These are phyloP conservation scores for Merluccius polli DNA, from an alignment of 2,797 vertebrate genomes.

Conservation along the genomic window DNA sequence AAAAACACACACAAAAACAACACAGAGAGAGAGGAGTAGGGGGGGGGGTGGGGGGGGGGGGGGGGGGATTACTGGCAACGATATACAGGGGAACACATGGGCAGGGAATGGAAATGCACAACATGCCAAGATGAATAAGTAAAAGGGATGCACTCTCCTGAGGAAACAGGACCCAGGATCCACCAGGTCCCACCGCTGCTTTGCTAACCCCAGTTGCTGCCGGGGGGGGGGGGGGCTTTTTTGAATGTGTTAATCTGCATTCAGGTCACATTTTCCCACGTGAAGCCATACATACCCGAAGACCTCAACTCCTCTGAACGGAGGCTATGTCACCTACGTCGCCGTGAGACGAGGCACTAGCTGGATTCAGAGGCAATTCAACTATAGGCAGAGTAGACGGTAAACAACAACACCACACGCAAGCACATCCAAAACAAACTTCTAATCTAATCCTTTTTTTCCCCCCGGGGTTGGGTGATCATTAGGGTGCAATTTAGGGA, in stretches of 20 bases:
- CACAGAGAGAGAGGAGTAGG: too few species aligned
- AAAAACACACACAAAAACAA: background rate
- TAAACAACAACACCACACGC: background rate
- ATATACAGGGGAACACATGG: too few species aligned
- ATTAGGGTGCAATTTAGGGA: background rate
- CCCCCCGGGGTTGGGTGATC: background rate
- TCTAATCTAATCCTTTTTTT: background rate
- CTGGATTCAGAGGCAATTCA: background rate
- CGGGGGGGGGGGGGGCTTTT: background rate
- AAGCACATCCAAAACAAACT: background rate
- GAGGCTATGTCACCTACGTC: background rate
- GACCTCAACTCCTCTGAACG: background rate
- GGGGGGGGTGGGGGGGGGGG: too few species aligned
- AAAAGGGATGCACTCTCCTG: background rate
- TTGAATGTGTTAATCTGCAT: background rate
- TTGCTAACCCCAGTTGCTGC: too few species aligned
- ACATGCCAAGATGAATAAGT: background rate
- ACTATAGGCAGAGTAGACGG: too few species aligned
- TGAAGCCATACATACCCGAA: background rate
- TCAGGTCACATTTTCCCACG: background rate
- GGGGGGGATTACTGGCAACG: too few species aligned
- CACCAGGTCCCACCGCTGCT: background rate
- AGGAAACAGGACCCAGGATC: background rate
- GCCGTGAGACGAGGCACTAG: background rate
- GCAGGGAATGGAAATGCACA: too few species aligned